Evolutionary conservation across 2,797 vertebrate species (phyloP).

Genomic region (Thalassophryne amazonica): DNA sequence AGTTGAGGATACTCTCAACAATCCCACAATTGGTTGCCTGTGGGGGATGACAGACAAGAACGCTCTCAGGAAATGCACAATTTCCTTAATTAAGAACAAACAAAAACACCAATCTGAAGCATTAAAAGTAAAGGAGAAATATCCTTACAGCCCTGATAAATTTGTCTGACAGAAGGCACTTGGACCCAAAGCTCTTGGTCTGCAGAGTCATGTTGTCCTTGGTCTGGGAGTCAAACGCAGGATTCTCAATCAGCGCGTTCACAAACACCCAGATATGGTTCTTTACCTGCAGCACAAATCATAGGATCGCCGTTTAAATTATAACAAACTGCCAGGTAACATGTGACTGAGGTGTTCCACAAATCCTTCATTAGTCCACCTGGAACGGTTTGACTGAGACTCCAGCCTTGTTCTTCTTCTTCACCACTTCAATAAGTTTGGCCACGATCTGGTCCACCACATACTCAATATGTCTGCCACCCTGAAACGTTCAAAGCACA

Average conservation of each 20-base stretch:
- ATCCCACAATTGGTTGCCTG: conserved; percentile 91
- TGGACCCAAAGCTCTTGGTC: conserved; percentile 93
- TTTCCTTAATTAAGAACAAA: neutral
- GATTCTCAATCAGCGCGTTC: conserved; percentile 95
- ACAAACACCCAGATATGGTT: conserved; percentile 98
- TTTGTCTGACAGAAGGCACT: conserved; percentile 91
- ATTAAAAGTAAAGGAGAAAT: neutral
- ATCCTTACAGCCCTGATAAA: conserved; percentile 92
- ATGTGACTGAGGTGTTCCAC: neutral
- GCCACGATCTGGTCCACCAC: conserved; percentile 90
- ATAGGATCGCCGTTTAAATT: neutral
- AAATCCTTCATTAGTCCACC: conserved; percentile 60
- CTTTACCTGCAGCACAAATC: conserved; percentile 84
- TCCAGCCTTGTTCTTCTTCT: conserved; percentile 97
- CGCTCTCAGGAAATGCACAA: neutral
- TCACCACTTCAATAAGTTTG: conserved; percentile 93
- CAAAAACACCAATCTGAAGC: neutral
- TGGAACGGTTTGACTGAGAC: conserved; percentile 93
- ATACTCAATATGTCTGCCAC: conserved; percentile 93
- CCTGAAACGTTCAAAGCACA: conserved; percentile 65
- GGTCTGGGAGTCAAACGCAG: conserved; percentile 97
- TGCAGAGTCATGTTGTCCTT: conserved; percentile 99
- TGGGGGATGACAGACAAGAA: conserved; percentile 13
- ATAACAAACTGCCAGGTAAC: neutral
- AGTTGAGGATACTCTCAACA: conserved; percentile 96